phyloP scores from a whole-genome alignment of 2,888 invertebrate genomes.

The Perizoma affinitatum region DNA sequence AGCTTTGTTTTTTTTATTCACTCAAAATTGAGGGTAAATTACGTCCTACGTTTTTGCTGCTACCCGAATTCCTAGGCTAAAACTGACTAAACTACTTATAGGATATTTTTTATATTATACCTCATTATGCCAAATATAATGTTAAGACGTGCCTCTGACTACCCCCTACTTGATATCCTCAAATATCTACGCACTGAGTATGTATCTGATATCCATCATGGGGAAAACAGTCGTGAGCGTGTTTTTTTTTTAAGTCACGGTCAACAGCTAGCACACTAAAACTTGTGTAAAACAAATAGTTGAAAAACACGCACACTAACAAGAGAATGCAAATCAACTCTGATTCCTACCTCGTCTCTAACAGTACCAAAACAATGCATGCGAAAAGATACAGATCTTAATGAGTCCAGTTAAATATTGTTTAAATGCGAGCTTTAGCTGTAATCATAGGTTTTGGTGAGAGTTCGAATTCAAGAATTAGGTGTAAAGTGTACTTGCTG shows the following conservation, averaged over 20 bases:
- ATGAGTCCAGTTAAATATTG: conserved; percentile 57
- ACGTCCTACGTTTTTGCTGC: not conserved
- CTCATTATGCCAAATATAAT: no score
- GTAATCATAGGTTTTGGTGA: conserved; percentile 40
- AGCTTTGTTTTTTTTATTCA: no score
- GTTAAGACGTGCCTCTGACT: no score
- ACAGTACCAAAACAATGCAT: conserved; percentile 50
- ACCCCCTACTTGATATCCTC: no score
- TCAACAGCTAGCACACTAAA: conserved; percentile 4
- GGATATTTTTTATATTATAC: no score
- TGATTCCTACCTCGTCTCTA: conserved; percentile 30
- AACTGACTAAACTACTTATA: not conserved
- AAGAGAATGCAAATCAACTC: conserved; percentile 35
- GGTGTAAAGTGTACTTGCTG: conserved; percentile 19
- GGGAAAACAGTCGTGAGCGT: no score
- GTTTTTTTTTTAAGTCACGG: conserved; percentile 8
- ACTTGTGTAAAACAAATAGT: conserved; percentile 13
- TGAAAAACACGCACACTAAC: conserved; percentile 24
- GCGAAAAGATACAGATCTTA: conserved; percentile 52
- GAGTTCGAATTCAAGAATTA: conserved; percentile 22
- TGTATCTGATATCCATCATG: no score
- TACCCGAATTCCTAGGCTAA: not conserved
- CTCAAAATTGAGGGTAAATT: no score
- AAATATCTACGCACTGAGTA: no score
- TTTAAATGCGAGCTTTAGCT: conserved; percentile 45